Evolutionary conservation across 2,113 vertebrate genomes (phyloP).

Genomic region (Azemiops feae): DNA sequence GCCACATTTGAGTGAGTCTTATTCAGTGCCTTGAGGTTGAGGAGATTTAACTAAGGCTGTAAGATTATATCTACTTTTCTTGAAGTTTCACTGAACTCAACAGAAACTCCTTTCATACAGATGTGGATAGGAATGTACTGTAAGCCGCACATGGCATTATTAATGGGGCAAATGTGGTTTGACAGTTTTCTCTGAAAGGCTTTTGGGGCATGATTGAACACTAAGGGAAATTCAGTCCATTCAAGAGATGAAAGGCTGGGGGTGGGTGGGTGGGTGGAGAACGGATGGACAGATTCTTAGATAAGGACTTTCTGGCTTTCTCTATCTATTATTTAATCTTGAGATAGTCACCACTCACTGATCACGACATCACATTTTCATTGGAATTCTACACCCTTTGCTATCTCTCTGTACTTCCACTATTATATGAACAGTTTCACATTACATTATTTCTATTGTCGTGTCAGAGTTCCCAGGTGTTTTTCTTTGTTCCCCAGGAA

Average conservation of each 20-base stretch:
- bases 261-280: not conserved
- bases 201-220: not conserved
- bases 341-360: constrained; percentile 23
- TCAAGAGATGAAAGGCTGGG: not conserved
- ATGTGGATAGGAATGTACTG: not conserved
- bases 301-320: not conserved
- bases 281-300: not conserved
- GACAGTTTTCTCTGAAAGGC: not conserved
- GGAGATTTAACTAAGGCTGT: not conserved
- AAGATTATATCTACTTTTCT: not conserved
- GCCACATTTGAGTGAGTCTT: not conserved
- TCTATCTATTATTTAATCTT: constrained; percentile 27
- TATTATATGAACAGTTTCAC: constrained; percentile 32
- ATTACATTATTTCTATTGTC: constrained; percentile 43
- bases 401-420: constrained; percentile 37
- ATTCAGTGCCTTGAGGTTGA: not conserved
- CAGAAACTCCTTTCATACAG: not conserved
- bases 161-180: not conserved
- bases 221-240: not conserved
- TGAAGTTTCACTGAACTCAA: not conserved
- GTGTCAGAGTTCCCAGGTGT: constrained; percentile 35
- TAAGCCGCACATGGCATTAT: not conserved
- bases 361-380: constrained; percentile 26
- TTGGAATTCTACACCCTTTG: constrained; percentile 41
- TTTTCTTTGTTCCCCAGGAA: constrained; percentile 1